Evolutionary conservation across 2,797 vertebrate genomes (phyloP).

Genomic region (Peromyscus melanophrys): DNA sequence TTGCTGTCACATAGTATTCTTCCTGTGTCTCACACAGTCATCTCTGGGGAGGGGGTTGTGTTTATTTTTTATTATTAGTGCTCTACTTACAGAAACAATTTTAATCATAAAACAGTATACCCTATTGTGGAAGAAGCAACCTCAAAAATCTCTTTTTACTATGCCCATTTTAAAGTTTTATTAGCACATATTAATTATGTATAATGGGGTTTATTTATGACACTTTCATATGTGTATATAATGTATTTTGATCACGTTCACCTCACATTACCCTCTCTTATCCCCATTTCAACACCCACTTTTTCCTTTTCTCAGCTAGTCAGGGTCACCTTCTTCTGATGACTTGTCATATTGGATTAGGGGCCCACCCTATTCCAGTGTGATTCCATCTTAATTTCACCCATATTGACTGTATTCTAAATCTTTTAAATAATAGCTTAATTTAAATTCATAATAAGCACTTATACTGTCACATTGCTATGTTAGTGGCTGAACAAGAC

Average conservation of each 20-base stretch:
- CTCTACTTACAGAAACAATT: not conserved
- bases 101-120: not conserved
- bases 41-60: not conserved
- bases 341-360: not conserved
- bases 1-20: not conserved
- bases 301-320: not conserved
- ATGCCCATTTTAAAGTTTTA: not conserved
- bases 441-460: not conserved
- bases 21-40: not conserved
- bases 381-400: constrained; percentile 52
- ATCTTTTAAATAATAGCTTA: not conserved
- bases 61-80: not conserved
- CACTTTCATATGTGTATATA: not conserved
- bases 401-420: not conserved
- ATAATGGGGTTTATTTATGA: not conserved
- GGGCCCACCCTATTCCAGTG: not conserved
- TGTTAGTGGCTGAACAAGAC: constrained; percentile 3
- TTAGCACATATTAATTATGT: not conserved
- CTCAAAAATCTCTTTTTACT: not conserved
- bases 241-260: not conserved
- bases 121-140: not conserved
- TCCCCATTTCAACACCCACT: not conserved
- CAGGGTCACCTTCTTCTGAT: not conserved
- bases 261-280: not conserved
- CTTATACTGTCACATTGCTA: not conserved